Conservation (phyloP, 1,140 invertebrate species). For the Neoseiulus cucumeris region DNA sequence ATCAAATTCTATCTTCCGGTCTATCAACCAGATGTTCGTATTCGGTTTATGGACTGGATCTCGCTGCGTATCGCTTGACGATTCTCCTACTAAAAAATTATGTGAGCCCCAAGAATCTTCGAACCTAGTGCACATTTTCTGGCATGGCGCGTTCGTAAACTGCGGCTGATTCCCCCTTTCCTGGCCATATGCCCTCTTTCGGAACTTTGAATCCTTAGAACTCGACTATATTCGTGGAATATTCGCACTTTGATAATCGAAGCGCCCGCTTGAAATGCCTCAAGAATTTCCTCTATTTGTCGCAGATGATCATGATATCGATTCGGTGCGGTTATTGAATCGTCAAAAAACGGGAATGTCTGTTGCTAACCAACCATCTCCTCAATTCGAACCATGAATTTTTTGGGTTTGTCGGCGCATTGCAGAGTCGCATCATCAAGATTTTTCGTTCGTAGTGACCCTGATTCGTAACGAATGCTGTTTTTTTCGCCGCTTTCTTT, state of each 20-base stretch:
- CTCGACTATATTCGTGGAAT: not conserved
- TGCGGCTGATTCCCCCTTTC: not conserved
- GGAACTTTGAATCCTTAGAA: too few species aligned
- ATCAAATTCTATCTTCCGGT: too few species aligned
- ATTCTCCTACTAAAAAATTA: constrained; percentile 14
- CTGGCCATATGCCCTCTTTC: not conserved
- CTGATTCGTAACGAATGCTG: not conserved
- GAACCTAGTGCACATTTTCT: not conserved
- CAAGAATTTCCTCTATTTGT: not conserved
- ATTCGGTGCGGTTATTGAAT: not conserved
- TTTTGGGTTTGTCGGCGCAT: not conserved
- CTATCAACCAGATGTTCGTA: too few species aligned
- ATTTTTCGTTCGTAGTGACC: not conserved
- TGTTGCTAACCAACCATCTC: not conserved
- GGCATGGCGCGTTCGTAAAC: constrained; percentile 12
- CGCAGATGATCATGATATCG: not conserved
- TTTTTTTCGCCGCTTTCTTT: not conserved
- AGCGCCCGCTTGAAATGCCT: not conserved
- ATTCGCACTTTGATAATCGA: not conserved
- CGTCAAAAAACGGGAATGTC: not conserved
- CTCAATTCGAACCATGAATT: not conserved
- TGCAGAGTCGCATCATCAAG: not conserved
- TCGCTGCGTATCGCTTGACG: constrained; percentile 10
- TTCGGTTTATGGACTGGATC: not conserved
- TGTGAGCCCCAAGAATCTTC: constrained; percentile 13